A percentile compares a stretch with the other conserved stretches of the same genome.
Conservation (phyloP, 2,888 invertebrate genomes). For the Elmis aenea region DNA sequence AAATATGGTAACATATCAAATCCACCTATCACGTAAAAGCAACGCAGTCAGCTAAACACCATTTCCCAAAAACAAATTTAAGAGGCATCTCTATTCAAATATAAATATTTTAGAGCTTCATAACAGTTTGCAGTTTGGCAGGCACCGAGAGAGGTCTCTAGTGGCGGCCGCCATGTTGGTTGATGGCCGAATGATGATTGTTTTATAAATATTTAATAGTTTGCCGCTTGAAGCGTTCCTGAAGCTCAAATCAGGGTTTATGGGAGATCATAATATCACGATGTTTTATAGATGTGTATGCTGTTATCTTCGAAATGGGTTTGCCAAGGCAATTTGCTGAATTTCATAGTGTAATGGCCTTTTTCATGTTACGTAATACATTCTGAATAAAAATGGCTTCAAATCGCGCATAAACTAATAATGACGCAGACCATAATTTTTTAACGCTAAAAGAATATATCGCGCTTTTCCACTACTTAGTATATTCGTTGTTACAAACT, state of each 20-base stretch:
- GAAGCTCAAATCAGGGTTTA: conserved; percentile 49
- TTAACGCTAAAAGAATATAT: no score
- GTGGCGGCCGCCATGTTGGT: conserved; percentile 46
- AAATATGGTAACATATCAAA: no score
- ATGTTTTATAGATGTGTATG: conserved; percentile 47
- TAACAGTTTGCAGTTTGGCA: conserved; percentile 46
- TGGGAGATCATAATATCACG: conserved; percentile 48
- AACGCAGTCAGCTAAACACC: conserved; percentile 15
- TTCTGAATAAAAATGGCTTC: conserved; percentile 12
- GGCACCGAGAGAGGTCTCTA: conserved; percentile 35
- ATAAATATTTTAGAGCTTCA: conserved; percentile 49
- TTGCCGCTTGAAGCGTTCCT: conserved; percentile 36
- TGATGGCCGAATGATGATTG: conserved; percentile 51
- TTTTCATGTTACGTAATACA: conserved; percentile 24
- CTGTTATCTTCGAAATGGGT: conserved; percentile 38
- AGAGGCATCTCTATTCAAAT: conserved; percentile 49
- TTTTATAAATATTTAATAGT: conserved; percentile 49
- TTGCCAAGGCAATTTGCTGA: conserved; percentile 39
- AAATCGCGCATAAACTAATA: no score
- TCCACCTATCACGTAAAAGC: no score
- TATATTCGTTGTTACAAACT: no score
- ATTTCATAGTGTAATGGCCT: conserved; percentile 39
- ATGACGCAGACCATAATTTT: no score
- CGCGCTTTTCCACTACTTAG: no score
- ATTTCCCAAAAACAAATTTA: conserved; percentile 44